These are phyloP conservation scores for Leptogaster cylindrica DNA, from an alignment of 2,888 invertebrate genomes.

Conservation along the genomic window DNA sequence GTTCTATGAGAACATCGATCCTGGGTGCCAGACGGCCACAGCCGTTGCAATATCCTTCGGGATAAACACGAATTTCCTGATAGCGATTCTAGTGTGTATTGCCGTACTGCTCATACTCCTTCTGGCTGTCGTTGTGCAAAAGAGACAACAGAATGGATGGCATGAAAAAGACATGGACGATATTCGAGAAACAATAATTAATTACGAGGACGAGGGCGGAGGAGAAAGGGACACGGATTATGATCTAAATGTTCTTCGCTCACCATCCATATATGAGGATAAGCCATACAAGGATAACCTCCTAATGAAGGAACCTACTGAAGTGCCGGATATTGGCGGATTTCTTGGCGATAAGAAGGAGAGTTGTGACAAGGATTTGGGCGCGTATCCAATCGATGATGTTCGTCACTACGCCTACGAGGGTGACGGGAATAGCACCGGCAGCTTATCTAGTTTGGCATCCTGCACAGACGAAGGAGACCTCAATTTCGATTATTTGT, in stretches of 20 bases:
- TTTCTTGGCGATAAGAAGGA: slow-evolving; percentile 90
- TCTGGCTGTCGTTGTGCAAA: slow-evolving; percentile 89
- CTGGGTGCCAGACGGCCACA: slow-evolving; percentile 75
- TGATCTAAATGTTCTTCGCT: slow-evolving; percentile 60
- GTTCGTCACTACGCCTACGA: slow-evolving; percentile 98
- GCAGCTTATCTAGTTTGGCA: slow-evolving; percentile 89
- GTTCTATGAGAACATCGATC: slow-evolving; percentile 72
- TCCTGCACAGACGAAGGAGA: slow-evolving; percentile 94
- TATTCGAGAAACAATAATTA: slow-evolving; percentile 95
- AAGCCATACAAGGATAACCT: slow-evolving; percentile 60
- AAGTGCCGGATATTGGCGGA: slow-evolving; percentile 84
- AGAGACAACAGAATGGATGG: slow-evolving; percentile 83
- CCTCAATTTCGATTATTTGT: slow-evolving; percentile 91
- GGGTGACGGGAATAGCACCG: slow-evolving; percentile 92
- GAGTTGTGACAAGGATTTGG: slow-evolving; percentile 88
- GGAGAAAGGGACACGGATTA: slow-evolving; percentile 90
- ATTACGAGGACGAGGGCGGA: slow-evolving; percentile 98
- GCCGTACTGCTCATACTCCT: slow-evolving; percentile 78
- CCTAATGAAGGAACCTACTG: slow-evolving; percentile 62
- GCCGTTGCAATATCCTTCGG: slow-evolving; percentile 82
- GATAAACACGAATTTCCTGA: slow-evolving; percentile 84
- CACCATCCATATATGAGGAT: slow-evolving; percentile 61
- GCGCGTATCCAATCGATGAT: slow-evolving; percentile 92
- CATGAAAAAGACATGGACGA: slow-evolving; percentile 93
- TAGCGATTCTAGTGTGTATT: slow-evolving; percentile 88